Conservation (phyloP, 2,797 vertebrate species). For the Poliocrania exsul region DNA sequence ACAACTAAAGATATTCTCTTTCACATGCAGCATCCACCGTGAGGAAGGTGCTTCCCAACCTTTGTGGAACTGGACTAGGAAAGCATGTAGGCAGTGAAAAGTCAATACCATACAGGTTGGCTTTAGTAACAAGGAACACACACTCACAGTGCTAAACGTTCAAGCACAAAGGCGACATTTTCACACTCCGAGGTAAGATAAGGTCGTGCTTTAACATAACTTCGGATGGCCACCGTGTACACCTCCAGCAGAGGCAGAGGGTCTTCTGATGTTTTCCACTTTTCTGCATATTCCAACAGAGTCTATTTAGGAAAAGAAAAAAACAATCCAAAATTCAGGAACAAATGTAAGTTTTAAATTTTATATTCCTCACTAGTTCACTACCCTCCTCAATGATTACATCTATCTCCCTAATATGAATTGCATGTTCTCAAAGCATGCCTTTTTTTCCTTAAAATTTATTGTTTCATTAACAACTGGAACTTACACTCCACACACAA, state of each 20-base stretch:
- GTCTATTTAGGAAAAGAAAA: conserved; percentile 76
- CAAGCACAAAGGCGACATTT: conserved; percentile 89
- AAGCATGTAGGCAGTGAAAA: background rate
- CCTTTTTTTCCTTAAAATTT: background rate
- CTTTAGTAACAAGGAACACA: background rate
- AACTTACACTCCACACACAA: background rate
- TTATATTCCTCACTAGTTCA: background rate
- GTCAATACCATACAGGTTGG: background rate
- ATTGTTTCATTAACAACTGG: background rate
- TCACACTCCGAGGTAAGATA: conserved; percentile 90
- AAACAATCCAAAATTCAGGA: conserved; percentile 15
- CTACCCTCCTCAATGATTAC: background rate
- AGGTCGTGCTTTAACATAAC: conserved; percentile 87
- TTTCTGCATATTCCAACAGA: conserved; percentile 89
- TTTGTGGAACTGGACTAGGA: background rate
- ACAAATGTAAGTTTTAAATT: background rate
- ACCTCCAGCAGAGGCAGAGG: conserved; percentile 90
- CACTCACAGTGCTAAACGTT: conserved; percentile 96
- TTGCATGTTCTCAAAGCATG: background rate
- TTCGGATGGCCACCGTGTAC: conserved; percentile 89
- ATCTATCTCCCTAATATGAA: background rate
- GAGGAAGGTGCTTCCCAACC: background rate
- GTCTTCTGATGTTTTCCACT: conserved; percentile 90
- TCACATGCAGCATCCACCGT: background rate
- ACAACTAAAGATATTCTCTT: background rate